Evolutionary conservation across 2,797 vertebrate species (phyloP), one percentile per base, ranked within the genome.

Genomic region (Acestrorhynchus altus): DNA sequence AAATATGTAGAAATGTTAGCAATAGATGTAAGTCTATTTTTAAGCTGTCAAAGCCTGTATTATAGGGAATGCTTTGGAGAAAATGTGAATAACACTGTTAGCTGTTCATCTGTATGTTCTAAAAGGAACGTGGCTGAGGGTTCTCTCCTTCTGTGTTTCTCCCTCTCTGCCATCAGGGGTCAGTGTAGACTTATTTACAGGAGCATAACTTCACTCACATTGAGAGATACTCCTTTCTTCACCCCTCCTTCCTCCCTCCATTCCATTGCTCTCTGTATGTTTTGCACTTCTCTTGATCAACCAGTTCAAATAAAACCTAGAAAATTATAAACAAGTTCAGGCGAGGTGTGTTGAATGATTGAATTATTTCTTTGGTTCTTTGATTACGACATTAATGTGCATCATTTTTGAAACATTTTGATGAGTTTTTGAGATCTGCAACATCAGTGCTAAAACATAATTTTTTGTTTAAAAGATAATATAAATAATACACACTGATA

Each of bases 11-110:
- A 35, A 42, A 28, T 28, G 22, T 57, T 83, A 83, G 71, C 49
- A 8, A 77, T 77, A 66, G 72, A 10, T 79, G 39, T 66, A 47
- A 54, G 52, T 83, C 57, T 83, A 69, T 82, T 82, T 83, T 79
- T 75, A 73, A 76, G 77, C 64, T 77, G 74, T 83, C 44, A 76
- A 83, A 73, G 72, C 66, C 63, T 80, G 78, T 80, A 80, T 65
- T 57, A 71, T 70, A 59, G 67, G 24, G 26, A 59, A 59, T 26
- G 8, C 44, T 64, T 57, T 76, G 40, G 73, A 39, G 6, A 35
- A 65, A 47, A 60, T 65, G 40, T 78, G 16, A 49, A 74, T 52
- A 67, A 44, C 15, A 22, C 39, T 7, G 18, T 65, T 42, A 49
- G 26, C 13, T 49, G 20, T 56, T 60, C 20, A 10, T 72, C 42